Base-by-base conservation (phyloP, 2,797 vertebrate genomes). In the Hippopotamyrus pictus region DNA sequence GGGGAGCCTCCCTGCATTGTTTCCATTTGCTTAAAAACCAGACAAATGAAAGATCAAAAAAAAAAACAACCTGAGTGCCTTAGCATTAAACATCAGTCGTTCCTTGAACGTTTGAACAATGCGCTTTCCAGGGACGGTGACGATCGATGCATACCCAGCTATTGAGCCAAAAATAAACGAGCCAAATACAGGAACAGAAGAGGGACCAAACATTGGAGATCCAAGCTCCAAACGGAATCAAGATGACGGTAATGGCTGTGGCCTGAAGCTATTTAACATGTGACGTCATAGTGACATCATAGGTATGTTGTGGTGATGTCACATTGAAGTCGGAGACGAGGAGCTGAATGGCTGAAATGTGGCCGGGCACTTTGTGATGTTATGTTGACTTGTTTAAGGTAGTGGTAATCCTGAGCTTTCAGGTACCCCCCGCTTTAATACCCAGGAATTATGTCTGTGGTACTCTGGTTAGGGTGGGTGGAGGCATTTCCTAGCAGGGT, bases 341-440 rank as follows among this genome's bases (percentile, higher is more conserved):
- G 33, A 19, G 37, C 73, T 6, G 17, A 44, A 79, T 4, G 17
- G 73, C 69, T 37, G 5, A 5, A 14, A 19, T 19, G 5, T 41
- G 6, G 69, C 94, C 33, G 0, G 95, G 94, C 95, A 93, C 93
- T 89, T 83, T 88, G 41, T 87, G 79, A 79, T 76, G 69, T 92
- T 73, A 89, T 90, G 73, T 91, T 84, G 90, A 25, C 25, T 92
- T 91, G 76, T 90, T 69, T 85, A 25, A 25, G 46, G 76, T 48
- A 29, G n/a, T 57, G 12, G 76, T 54, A 53, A 7, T 29, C 84
- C 17, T 8, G 37, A 33, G 41, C 51, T 8, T 48, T 83, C 88
- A 59, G 33, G 22, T 62, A 14, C 8, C 7, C 5, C 44, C 92
- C 90, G 29, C 65, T 37, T 93, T 90, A 86, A 88, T 69, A 88